These are phyloP conservation scores for Beroe forskalii DNA, from an alignment of 37 sponge, comb jelly and placozoan species.

Conservation along the genomic window DNA sequence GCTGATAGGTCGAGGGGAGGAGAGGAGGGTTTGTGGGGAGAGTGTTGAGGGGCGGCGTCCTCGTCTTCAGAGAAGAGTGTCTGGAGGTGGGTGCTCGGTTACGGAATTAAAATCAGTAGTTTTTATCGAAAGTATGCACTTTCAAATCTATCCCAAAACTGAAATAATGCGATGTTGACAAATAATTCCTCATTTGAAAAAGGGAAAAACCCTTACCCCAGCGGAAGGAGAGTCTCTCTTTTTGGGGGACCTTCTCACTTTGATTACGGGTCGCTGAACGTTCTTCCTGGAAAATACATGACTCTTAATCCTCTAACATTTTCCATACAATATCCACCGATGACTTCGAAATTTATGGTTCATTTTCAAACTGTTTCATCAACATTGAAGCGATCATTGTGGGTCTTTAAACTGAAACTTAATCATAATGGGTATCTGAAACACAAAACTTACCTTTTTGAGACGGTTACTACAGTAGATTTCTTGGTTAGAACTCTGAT, in stretches of 20 bases:
- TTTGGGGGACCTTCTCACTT: constrained; percentile 38
- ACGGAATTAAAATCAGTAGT: not conserved
- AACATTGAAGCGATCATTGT: too few species aligned
- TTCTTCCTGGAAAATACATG: constrained; percentile 21
- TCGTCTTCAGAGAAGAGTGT: constrained; percentile 17
- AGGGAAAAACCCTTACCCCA: not conserved
- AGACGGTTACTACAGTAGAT: constrained; percentile 23
- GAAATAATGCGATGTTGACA: too few species aligned
- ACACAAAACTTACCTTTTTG: not conserved
- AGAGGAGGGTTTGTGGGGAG: not conserved
- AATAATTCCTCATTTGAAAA: too few species aligned
- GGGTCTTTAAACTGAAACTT: too few species aligned
- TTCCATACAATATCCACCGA: too few species aligned
- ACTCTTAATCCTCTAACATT: too few species aligned
- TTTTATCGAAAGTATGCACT: too few species aligned
- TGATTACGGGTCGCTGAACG: not conserved
- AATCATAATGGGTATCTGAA: too few species aligned
- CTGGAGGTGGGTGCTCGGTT: not conserved
- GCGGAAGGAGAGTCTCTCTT: constrained; percentile 21
- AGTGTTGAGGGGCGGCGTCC: not conserved
- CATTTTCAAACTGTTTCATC: too few species aligned
- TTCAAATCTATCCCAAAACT: too few species aligned
- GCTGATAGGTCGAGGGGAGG: not conserved
- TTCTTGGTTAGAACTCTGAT: not conserved
- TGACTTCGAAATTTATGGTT: too few species aligned